These are phyloP conservation scores for Polyommatus icarus DNA, from an alignment of 2,888 invertebrate species.

Conservation along the genomic window DNA sequence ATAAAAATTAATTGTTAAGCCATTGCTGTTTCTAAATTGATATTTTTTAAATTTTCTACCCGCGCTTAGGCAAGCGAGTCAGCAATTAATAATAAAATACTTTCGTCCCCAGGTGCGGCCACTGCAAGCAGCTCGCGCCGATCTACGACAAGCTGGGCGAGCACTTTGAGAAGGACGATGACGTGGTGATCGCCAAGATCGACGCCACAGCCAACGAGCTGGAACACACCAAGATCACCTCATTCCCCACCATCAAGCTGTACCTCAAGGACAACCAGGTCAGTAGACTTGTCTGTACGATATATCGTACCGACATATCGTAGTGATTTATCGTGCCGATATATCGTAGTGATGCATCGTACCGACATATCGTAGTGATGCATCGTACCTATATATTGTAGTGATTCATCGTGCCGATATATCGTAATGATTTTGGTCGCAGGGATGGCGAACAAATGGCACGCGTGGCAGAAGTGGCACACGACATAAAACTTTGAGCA, in stretches of 20 bases:
- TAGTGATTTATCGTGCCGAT: no score
- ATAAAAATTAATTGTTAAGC: no score
- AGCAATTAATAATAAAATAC: background rate
- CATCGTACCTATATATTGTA: no score
- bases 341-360: no score
- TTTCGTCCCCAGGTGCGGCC: constrained; percentile 85
- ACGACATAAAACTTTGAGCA: no score
- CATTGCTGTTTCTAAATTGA: no score
- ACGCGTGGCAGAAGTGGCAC: no score
- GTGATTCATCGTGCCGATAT: no score
- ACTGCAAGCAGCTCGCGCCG: constrained; percentile 98
- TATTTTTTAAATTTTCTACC: background rate
- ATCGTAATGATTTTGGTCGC: no score
- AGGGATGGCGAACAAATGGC: no score
- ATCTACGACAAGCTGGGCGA: constrained; percentile 98
- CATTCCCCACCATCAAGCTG: constrained; percentile 96
- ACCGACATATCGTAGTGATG: no score
- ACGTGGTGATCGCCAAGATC: constrained; percentile 97
- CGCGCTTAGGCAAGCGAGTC: background rate
- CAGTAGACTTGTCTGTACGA: background rate
- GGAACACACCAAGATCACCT: constrained; percentile 95
- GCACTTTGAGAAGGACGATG: constrained; percentile 91
- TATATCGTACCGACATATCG: no score
- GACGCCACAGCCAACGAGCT: constrained; percentile 99
- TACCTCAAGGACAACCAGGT: constrained; percentile 96